Percentiles rank a stretch among this genome's conserved stretches.
These are phyloP conservation scores for Montipora capitata DNA, from an alignment of 92 coral and sea anemone species.

Conservation along the genomic window DNA sequence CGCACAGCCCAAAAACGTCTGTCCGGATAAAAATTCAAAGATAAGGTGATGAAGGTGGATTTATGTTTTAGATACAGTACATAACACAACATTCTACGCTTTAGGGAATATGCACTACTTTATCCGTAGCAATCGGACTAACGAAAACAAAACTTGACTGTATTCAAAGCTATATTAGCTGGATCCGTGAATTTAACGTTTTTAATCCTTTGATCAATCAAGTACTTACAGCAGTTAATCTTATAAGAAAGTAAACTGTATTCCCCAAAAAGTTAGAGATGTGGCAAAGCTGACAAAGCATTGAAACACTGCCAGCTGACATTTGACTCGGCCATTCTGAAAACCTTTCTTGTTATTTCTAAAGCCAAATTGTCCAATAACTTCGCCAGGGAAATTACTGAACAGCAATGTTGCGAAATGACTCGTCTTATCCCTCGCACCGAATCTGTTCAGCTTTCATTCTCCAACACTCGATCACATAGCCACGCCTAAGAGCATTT, in stretches of 20 bases:
- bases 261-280: background rate
- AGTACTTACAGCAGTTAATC: background rate
- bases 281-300: background rate
- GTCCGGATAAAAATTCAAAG: slow-evolving; percentile 14
- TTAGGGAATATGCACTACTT: background rate
- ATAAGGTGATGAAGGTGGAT: background rate
- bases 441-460: too few species aligned
- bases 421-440: too few species aligned
- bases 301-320: too few species aligned
- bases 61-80: background rate
- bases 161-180: background rate
- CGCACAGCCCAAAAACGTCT: too few species aligned
- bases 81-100: background rate
- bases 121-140: too few species aligned
- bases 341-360: too few species aligned
- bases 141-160: background rate
- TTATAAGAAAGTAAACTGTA: background rate
- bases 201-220: background rate
- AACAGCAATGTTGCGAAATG: too few species aligned
- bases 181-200: background rate
- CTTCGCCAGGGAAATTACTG: too few species aligned
- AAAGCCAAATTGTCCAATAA: too few species aligned
- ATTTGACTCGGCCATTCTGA: too few species aligned
- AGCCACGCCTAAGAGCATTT: too few species aligned
- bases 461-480: too few species aligned